phyloP scores from a whole-genome alignment of 2,797 vertebrate species.

The Gymnothorax reevesii region DNA sequence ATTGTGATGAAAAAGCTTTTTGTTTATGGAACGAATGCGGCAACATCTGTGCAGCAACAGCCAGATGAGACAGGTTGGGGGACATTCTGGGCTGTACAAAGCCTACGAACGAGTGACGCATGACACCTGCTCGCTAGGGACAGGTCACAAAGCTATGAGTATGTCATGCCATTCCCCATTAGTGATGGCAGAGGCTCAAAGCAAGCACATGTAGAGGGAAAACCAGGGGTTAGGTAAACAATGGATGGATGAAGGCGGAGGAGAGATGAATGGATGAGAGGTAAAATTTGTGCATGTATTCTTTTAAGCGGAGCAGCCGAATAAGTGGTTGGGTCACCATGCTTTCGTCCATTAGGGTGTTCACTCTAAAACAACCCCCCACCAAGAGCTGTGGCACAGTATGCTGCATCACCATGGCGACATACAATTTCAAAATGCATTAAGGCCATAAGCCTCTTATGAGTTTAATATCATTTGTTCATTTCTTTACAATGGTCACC shows the following conservation, averaged over 20 bases:
- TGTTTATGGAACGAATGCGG: background rate
- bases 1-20: background rate
- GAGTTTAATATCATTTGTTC: constrained; percentile 26
- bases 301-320: constrained; percentile 32
- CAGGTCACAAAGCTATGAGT: background rate
- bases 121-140: background rate
- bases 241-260: background rate
- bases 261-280: background rate
- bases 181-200: background rate
- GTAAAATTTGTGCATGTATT: constrained; percentile 30
- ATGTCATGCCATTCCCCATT: background rate
- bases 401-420: background rate
- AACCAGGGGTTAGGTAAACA: background rate
- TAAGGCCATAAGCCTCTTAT: constrained; percentile 31
- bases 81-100: background rate
- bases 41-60: background rate
- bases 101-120: background rate
- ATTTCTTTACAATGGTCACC: background rate
- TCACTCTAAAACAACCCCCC: background rate
- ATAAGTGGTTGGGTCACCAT: constrained; percentile 9
- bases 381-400: constrained; percentile 3
- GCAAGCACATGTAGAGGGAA: background rate
- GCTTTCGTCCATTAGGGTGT: background rate
- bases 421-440: constrained; percentile 18
- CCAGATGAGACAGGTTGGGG: background rate